These are phyloP conservation scores for Protodeltote pygarga DNA, from an alignment of 2,888 invertebrate species.

Conservation along the genomic window DNA sequence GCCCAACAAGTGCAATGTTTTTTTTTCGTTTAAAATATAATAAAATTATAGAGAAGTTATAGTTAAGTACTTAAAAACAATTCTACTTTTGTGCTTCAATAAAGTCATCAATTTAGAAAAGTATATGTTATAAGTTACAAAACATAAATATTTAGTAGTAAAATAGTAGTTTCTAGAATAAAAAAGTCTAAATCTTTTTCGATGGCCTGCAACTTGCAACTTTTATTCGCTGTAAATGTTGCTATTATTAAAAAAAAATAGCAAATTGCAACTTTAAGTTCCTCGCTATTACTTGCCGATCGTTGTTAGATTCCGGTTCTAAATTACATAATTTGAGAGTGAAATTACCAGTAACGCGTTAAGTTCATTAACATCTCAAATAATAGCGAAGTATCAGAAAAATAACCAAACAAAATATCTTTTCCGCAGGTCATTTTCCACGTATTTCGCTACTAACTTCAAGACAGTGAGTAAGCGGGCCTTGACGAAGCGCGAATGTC, in stretches of 20 bases:
- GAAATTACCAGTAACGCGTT: slow-evolving; percentile 35
- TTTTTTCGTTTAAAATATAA: too few species aligned
- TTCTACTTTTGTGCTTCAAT: too few species aligned
- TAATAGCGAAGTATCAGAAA: slow-evolving; percentile 20
- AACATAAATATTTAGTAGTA: neutral
- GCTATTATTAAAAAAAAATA: slow-evolving; percentile 28
- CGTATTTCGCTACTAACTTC: slow-evolving; percentile 80
- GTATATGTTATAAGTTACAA: neutral
- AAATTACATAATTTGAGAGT: slow-evolving; percentile 30
- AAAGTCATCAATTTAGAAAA: neutral
- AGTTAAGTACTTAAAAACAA: too few species aligned
- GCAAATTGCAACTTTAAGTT: slow-evolving; percentile 22
- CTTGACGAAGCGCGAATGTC: slow-evolving; percentile 82
- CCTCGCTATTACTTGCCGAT: slow-evolving; percentile 5
- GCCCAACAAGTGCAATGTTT: too few species aligned
- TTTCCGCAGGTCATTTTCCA: slow-evolving; percentile 71
- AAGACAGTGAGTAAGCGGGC: slow-evolving; percentile 85
- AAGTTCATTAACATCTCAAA: slow-evolving; percentile 13
- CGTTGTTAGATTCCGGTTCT: slow-evolving; percentile 26
- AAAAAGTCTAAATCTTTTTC: neutral
- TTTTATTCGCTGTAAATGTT: slow-evolving; percentile 21
- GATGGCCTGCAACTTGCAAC: neutral
- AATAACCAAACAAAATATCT: slow-evolving; percentile 55
- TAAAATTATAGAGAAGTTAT: too few species aligned
- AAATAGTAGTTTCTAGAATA: slow-evolving; percentile 30